phyloP scores from a whole-genome alignment of 2,113 vertebrate genomes.

The Brachyhypopomus occidentalis region DNA sequence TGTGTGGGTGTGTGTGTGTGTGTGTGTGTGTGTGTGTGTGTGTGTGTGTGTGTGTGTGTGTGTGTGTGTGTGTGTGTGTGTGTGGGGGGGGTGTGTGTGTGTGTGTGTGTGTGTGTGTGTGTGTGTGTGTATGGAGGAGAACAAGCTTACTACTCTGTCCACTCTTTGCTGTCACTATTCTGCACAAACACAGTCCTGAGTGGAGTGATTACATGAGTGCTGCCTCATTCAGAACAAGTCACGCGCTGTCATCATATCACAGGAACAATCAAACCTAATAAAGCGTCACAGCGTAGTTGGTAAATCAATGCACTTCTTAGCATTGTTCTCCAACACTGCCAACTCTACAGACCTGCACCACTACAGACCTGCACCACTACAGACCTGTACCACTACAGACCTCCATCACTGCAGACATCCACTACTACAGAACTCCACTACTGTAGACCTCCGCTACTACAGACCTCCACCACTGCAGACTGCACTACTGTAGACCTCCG shows the following conservation, averaged over 20 bases:
- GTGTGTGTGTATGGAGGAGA: conserved; percentile 18
- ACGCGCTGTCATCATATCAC: conserved; percentile 38
- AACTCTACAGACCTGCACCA: too few relatives aligned
- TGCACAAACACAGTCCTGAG: neutral
- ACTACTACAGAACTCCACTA: too few relatives aligned
- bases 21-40: conserved; percentile 7
- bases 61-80: conserved; percentile 25
- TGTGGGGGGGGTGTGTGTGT: conserved; percentile 6
- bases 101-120: conserved; percentile 10
- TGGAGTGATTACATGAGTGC: conserved; percentile 30
- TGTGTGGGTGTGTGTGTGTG: conserved; percentile 22
- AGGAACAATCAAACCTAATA: conserved; percentile 16
- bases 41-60: conserved; percentile 9
- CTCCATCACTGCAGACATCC: too few relatives aligned
- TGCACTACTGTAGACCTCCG: too few relatives aligned
- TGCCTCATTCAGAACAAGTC: neutral
- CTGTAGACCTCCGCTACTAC: too few relatives aligned
- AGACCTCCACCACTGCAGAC: too few relatives aligned
- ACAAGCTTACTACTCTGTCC: conserved; percentile 9
- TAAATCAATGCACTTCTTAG: neutral
- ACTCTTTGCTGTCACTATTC: neutral
- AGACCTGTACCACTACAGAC: too few relatives aligned
- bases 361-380: too few relatives aligned
- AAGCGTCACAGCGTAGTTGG: neutral
- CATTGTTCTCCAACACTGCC: neutral